phyloP scores from a whole-genome alignment of 1,140 invertebrate species.

The Calephelis nemesis region DNA sequence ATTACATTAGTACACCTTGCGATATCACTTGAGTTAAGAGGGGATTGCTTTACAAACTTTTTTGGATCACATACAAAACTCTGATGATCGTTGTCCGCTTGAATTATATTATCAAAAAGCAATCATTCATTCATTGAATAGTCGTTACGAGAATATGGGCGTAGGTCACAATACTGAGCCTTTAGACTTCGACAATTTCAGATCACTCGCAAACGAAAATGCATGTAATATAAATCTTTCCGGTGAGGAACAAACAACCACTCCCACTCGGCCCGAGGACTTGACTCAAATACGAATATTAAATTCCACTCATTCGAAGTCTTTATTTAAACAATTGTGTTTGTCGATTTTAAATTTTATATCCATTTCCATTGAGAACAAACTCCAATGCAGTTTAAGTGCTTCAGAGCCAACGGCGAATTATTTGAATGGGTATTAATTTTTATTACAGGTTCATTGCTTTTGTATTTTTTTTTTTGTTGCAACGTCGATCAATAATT shows the following conservation, averaged over 20 bases:
- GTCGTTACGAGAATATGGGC: slow-evolving; percentile 67
- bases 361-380: slow-evolving; percentile 45
- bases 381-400: slow-evolving; percentile 31
- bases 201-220: slow-evolving; percentile 73
- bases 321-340: slow-evolving; percentile 64
- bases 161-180: slow-evolving; percentile 62
- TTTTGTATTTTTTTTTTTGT: slow-evolving; percentile 43
- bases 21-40: slow-evolving; percentile 44
- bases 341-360: slow-evolving; percentile 62
- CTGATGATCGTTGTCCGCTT: slow-evolving; percentile 58
- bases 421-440: slow-evolving; percentile 72
- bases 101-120: slow-evolving; percentile 73
- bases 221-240: slow-evolving; percentile 79
- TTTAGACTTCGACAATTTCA: slow-evolving; percentile 68
- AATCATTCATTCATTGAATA: slow-evolving; percentile 78
- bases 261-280: slow-evolving; percentile 68
- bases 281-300: slow-evolving; percentile 71
- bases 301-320: slow-evolving; percentile 72
- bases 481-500: slow-evolving; percentile 56
- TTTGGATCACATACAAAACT: slow-evolving; percentile 47
- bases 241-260: slow-evolving; percentile 71
- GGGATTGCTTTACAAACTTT: slow-evolving; percentile 65
- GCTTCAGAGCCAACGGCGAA: slow-evolving; percentile 40
- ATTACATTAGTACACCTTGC: slow-evolving; percentile 44
- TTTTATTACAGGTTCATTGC: slow-evolving; percentile 72